Percentiles rank a stretch among this genome's conserved stretches.
Evolutionary conservation across 2,797 vertebrate species (phyloP).

Genomic region (Myoxocephalus aenaeus): DNA sequence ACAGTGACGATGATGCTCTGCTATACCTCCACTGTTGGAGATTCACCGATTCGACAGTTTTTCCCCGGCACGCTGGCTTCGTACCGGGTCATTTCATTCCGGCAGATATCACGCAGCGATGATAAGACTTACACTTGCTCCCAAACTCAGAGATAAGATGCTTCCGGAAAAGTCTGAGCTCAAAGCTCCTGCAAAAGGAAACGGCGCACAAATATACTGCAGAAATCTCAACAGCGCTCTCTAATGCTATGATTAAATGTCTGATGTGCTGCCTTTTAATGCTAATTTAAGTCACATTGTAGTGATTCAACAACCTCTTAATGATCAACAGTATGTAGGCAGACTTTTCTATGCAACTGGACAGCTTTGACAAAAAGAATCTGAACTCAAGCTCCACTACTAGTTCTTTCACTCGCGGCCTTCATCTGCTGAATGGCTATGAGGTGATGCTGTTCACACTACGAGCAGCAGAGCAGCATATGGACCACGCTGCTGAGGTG

Average conservation of each 20-base stretch:
- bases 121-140: conserved; percentile 48
- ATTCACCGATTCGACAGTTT: conserved; percentile 39
- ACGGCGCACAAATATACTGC: neutral
- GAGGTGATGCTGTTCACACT: neutral
- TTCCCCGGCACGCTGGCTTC: neutral
- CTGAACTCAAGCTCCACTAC: neutral
- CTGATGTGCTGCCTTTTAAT: neutral
- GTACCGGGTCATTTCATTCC: conserved; percentile 35
- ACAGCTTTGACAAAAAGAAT: neutral
- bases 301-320: neutral
- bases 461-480: neutral
- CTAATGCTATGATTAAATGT: neutral
- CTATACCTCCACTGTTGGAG: neutral
- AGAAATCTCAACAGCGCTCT: neutral
- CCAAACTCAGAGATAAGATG: conserved; percentile 44
- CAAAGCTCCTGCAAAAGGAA: neutral
- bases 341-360: neutral
- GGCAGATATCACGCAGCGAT: conserved; percentile 16
- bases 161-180: conserved; percentile 1
- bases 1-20: conserved; percentile 21
- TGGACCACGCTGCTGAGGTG: neutral
- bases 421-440: neutral
- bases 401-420: neutral
- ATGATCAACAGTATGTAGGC: neutral
- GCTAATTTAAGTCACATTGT: neutral